Evolutionary conservation across 2,113 vertebrate genomes (phyloP), one percentile per base, ranked within the genome.

Genomic region (Mus spicilegus): DNA sequence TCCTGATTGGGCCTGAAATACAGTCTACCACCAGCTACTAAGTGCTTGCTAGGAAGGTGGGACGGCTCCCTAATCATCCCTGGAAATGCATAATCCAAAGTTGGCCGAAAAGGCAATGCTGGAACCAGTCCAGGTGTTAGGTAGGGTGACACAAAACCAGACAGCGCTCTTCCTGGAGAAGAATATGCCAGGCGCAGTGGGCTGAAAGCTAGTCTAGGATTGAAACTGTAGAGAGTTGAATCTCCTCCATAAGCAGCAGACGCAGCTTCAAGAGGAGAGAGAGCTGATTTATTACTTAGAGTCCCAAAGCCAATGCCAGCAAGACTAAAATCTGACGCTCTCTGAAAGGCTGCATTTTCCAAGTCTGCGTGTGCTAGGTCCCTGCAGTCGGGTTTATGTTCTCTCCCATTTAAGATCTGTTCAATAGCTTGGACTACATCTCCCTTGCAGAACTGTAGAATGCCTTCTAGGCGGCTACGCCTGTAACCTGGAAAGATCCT

Each of bases 361-460:
- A 98, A 65, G 33, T 94, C 73, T 61, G 98, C 92, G 33, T 76
- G 84, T 46, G 51, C 95, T 54, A 88, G 30, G 20, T 98, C 91
- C 7, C 97, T 97, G 36, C 97, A 30, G 86, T 97, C 98, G 24
- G 84, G 73, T 70, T 97, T 98, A 67, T 97, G 97, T 30, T 99
- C 98, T 95, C 98, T 99, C 61, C 99, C 98, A 90, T 98, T 98
- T 78, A 99, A 87, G 8, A 98, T 94, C 89, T 99, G 97, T 56
- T 99, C 99, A 22, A 99, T 99, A 72, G 99, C 99, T 98, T 99
- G 99, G 51, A 99, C 99, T 6, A 99, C 98, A 97, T 99, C 99
- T 3, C 99, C 99, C 81, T 98, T 99, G 98, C 99, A 99, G 75
- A 98, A 98, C 56, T 98, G 98, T 70, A 99, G 98, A 92, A 99